Percentiles rank a stretch among this genome's conserved stretches.
Conservation (phyloP, 1,140 invertebrate genomes). For the Solenopsis fugax region DNA sequence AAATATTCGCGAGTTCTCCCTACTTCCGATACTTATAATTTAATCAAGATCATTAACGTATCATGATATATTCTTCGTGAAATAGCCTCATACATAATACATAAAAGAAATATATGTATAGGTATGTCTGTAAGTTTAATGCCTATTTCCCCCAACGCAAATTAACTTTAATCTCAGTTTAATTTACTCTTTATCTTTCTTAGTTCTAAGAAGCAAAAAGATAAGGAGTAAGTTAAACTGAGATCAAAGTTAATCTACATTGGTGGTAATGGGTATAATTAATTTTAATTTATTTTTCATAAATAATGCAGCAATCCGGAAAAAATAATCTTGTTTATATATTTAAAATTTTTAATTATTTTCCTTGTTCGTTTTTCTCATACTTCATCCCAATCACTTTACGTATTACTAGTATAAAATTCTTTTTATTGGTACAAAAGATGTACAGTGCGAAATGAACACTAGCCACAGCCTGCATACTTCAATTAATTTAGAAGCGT, state of each 20-base stretch:
- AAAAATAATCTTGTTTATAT: background rate
- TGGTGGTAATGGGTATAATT: no score
- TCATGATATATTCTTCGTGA: background rate
- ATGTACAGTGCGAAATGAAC: background rate
- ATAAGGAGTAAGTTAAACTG: no score
- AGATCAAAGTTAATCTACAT: no score
- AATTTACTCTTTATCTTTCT: no score
- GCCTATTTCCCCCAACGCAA: no score
- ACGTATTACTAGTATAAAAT: background rate
- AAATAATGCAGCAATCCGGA: background rate
- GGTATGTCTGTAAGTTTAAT: no score
- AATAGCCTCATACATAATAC: background rate
- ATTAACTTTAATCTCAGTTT: no score
- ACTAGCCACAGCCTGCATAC: background rate
- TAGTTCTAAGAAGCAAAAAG: no score
- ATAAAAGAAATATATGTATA: no score
- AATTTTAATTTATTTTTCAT: background rate
- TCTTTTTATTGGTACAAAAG: background rate
- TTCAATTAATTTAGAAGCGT: background rate
- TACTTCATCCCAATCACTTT: background rate
- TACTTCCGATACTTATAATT: background rate
- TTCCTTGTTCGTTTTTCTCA: background rate
- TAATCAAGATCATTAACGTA: background rate
- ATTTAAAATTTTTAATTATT: background rate
- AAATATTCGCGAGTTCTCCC: background rate